These are phyloP conservation scores for Propithecus perrieri DNA, from an alignment of 2,797 vertebrate genomes.

Conservation along the genomic window DNA sequence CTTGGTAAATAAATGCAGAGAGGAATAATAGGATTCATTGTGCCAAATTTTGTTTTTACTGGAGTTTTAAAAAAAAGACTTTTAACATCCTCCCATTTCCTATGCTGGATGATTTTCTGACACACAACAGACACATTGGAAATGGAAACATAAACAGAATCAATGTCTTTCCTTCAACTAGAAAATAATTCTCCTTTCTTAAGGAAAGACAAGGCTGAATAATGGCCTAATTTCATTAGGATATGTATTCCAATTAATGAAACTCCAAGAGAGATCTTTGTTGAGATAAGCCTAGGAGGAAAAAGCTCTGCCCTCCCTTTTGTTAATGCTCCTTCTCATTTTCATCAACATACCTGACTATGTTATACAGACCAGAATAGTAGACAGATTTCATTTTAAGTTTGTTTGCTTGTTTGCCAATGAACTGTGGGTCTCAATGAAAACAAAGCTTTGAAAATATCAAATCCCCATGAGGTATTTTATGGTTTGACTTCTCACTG, in stretches of 20 bases:
- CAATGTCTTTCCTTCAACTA: not conserved
- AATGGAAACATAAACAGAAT: slow-evolving; percentile 1
- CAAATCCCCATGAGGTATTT: not conserved
- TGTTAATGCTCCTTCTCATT: not conserved
- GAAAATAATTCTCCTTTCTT: slow-evolving; percentile 19
- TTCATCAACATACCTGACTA: not conserved
- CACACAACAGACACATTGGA: not conserved
- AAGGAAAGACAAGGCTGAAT: not conserved
- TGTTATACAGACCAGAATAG: not conserved
- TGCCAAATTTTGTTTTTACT: not conserved
- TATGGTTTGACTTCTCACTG: not conserved
- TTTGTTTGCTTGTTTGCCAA: not conserved
- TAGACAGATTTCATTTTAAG: slow-evolving; percentile 18
- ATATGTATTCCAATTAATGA: not conserved
- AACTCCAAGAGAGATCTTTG: not conserved
- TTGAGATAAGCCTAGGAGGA: not conserved
- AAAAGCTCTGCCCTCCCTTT: not conserved
- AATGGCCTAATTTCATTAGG: not conserved
- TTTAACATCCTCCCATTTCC: not conserved
- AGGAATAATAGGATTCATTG: not conserved
- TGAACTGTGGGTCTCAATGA: not conserved
- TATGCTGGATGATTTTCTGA: slow-evolving; percentile 24
- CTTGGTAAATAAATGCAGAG: not conserved
- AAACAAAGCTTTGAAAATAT: slow-evolving; percentile 29
- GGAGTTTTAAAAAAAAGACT: not conserved